These are phyloP conservation scores for Notocelia uddmanniana DNA, from an alignment of 2,888 invertebrate species.

Conservation along the genomic window DNA sequence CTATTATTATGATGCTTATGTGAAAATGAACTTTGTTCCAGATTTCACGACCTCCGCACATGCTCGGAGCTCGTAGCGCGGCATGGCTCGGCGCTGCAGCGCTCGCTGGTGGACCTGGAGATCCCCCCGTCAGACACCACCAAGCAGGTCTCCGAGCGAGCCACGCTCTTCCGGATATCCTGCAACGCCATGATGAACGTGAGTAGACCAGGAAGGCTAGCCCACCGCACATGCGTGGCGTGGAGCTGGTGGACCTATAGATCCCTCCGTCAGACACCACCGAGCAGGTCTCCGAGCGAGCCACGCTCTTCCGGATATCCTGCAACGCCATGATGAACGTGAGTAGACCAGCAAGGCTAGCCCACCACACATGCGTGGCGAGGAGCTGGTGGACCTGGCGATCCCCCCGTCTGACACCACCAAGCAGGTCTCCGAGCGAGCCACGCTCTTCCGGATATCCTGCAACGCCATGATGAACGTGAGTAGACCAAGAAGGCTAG, in stretches of 20 bases:
- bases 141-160: conserved; percentile 96
- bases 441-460: conserved; percentile 97
- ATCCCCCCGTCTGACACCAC: conserved; percentile 90
- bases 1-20: no score
- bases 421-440: conserved; percentile 96
- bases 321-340: conserved; percentile 98
- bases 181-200: conserved; percentile 98
- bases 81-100: conserved; percentile 94
- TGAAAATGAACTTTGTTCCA: conserved; percentile 15
- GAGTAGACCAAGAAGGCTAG: conserved; percentile 60
- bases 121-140: conserved; percentile 90
- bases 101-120: conserved; percentile 92
- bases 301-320: conserved; percentile 97
- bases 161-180: conserved; percentile 97
- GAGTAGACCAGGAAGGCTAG: conserved; percentile 60
- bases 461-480: conserved; percentile 98
- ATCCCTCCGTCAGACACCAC: conserved; percentile 90
- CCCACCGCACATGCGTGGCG: conserved; percentile 94
- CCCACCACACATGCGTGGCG: conserved; percentile 94
- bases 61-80: conserved; percentile 96
- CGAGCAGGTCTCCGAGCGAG: conserved; percentile 96
- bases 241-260: conserved; percentile 93
- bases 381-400: conserved; percentile 93
- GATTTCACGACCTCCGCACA: conserved; percentile 95
- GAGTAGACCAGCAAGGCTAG: conserved; percentile 60